Percentiles rank a stretch among this genome's conserved stretches.
Evolutionary conservation across 2,797 vertebrate genomes (phyloP).

Genomic region (Chromobotia macracanthus): DNA sequence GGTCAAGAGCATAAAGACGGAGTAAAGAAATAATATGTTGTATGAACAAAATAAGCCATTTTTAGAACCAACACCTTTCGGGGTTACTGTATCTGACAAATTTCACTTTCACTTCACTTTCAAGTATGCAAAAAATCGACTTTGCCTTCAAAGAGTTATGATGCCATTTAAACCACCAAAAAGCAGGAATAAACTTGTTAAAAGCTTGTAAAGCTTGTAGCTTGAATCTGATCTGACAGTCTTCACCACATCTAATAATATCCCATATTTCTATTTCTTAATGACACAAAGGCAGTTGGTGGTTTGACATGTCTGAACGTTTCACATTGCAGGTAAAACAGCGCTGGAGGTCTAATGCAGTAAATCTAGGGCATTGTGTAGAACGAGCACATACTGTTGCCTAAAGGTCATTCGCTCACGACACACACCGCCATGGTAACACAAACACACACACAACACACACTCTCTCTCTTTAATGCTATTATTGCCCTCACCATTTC

Average conservation of each 20-base stretch:
- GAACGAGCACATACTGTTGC: constrained; percentile 64
- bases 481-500: background rate
- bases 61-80: too few species aligned
- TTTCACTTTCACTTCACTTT: too few species aligned
- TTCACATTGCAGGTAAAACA: constrained; percentile 29
- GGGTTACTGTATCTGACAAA: too few species aligned
- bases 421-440: background rate
- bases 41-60: too few species aligned
- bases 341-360: constrained; percentile 52
- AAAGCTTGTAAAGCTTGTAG: background rate
- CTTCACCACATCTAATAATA: constrained; percentile 29
- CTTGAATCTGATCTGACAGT: constrained; percentile 10
- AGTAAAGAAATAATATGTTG: background rate
- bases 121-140: background rate
- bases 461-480: background rate
- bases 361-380: constrained; percentile 72
- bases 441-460: background rate
- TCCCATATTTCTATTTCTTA: constrained; percentile 49
- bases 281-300: constrained; percentile 52
- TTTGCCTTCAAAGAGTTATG: background rate
- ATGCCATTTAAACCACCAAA: constrained; percentile 1
- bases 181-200: background rate
- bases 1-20: background rate
- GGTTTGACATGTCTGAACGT: constrained; percentile 57
- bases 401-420: constrained; percentile 62